phyloP scores from a whole-genome alignment of 2,113 vertebrate species.

The Isichthys henryi region DNA sequence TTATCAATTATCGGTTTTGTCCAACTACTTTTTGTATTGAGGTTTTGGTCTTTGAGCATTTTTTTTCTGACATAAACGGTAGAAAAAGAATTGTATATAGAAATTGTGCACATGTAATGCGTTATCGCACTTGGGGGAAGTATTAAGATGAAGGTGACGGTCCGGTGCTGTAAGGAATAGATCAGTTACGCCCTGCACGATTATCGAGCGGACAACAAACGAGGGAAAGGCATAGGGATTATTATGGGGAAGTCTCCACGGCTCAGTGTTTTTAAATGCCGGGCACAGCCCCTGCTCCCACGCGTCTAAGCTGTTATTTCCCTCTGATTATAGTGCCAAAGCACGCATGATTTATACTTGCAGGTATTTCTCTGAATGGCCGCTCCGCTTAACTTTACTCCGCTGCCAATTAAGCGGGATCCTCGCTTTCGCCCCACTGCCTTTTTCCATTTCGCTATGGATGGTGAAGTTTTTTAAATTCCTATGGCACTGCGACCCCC shows the following conservation, averaged over 20 bases:
- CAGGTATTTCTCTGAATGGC: conserved; percentile 11
- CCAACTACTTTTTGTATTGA: neutral
- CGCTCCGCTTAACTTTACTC: conserved; percentile 20
- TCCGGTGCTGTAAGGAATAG: neutral
- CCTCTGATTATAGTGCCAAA: conserved; percentile 5
- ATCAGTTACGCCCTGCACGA: neutral
- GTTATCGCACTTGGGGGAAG: neutral
- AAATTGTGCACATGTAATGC: neutral
- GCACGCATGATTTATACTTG: neutral
- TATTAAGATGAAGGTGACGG: neutral
- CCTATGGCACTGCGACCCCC: neutral
- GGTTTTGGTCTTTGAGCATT: neutral
- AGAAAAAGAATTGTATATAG: neutral
- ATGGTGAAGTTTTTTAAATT: neutral
- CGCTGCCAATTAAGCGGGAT: conserved; percentile 8
- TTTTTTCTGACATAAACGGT: neutral
- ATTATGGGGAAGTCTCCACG: neutral
- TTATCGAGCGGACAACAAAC: neutral
- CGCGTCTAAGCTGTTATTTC: neutral
- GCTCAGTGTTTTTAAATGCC: neutral
- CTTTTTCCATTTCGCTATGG: neutral
- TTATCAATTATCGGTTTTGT: neutral
- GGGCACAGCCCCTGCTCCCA: neutral
- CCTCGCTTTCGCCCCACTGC: conserved; percentile 17
- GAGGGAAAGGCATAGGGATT: neutral